Base-by-base conservation (phyloP, 2,888 invertebrate species). In the Craniophora ligustri region DNA sequence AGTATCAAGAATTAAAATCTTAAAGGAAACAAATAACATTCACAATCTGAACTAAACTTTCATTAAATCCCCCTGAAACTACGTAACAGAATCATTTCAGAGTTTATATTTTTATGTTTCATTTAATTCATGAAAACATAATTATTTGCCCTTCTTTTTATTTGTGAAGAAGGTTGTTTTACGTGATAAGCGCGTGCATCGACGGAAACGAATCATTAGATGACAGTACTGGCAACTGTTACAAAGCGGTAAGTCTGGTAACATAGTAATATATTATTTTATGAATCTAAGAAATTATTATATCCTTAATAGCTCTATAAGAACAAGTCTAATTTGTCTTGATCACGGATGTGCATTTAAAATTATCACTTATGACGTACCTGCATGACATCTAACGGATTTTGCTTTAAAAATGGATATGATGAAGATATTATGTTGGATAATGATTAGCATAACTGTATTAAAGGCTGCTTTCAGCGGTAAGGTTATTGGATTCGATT, bases 101-200 rank as follows among this genome's bases (percentile, higher is more conserved):
- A 2, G 21, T 8, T 38, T 5, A n/a, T 16, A 10, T 4, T 5
- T 21, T 1, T 10, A 10, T 23, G 15, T 14, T 42, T 40, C 35
- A 54, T 54, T 60, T 56, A 51, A 64, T 64, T 60, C 51, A 72
- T 46, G 19, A 54, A 55, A 58, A 7, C 35, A 18, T 41, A 16
- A 15, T 4, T 35, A 36, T 34, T 36, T 40, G 49, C 44, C 53
- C 41, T 32, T 46, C 44, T 45, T 41, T 11, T 15, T 36, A 32
- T 46, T 34, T 21, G 40, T 32, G 30, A 51, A 67, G 28, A 36
- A 5, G 1, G 38, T 35, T n/a, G 34, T 31, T 39, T 38, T 35
- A 53, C 35, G 23, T 21, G 14, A 18, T 39, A 34, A 26, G 10
- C 6, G 26, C 19, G 47, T 19, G 10, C 39, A 26, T 32, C 31